phyloP scores from a whole-genome alignment of 2,888 invertebrate species.

The Rambutsinella grinnellia region DNA sequence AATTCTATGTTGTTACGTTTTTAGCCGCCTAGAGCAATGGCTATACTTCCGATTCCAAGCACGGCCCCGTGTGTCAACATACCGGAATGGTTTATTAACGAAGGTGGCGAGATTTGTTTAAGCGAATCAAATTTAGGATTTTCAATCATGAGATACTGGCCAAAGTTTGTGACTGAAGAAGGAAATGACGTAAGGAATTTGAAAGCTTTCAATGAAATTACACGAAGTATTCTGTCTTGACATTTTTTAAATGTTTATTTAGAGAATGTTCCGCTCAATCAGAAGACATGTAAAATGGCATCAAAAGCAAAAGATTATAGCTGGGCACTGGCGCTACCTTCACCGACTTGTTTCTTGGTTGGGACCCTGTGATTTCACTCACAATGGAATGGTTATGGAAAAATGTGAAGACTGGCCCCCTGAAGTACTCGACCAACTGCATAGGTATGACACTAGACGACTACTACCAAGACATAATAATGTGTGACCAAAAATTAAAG shows the following conservation, averaged over 20 bases:
- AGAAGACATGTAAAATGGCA: slow-evolving; percentile 63
- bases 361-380: slow-evolving; percentile 70
- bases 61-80: slow-evolving; percentile 60
- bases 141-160: slow-evolving; percentile 60
- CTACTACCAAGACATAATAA: too few relatives aligned
- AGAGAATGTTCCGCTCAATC: slow-evolving; percentile 57
- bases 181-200: slow-evolving; percentile 52
- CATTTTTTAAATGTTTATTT: slow-evolving; percentile 9
- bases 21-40: slow-evolving; percentile 49
- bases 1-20: not conserved
- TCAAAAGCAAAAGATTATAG: slow-evolving; percentile 64
- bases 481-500: not conserved
- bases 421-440: slow-evolving; percentile 67
- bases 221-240: not conserved
- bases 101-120: slow-evolving; percentile 62
- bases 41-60: slow-evolving; percentile 42
- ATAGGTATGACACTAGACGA: slow-evolving; percentile 56
- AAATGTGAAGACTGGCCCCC: slow-evolving; percentile 67
- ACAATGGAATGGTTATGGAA: slow-evolving; percentile 68
- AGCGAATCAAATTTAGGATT: slow-evolving; percentile 56
- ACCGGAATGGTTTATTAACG: slow-evolving; percentile 63
- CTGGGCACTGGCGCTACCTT: slow-evolving; percentile 66
- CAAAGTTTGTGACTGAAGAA: slow-evolving; percentile 54
- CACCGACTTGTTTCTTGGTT: slow-evolving; percentile 71
- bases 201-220: not conserved